phyloP scores from a whole-genome alignment of 2,888 invertebrate species.

The Melanargia galathea region DNA sequence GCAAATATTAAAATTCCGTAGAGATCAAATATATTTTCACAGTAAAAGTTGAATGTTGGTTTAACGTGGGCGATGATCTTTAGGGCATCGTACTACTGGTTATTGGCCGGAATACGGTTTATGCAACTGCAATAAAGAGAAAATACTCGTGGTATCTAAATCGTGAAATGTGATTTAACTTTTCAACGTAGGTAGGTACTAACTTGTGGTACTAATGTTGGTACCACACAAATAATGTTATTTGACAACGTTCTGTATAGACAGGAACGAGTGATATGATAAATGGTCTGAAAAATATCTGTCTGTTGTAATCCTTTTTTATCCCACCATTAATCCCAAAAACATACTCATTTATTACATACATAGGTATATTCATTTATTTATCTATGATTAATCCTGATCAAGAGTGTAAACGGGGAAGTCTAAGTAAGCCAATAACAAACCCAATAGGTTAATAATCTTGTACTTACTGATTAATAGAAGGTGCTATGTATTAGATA shows the following conservation, averaged over 20 bases:
- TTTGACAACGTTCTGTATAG: not conserved
- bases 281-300: not conserved
- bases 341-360: too few species aligned
- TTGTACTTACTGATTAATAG: too few species aligned
- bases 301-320: not conserved
- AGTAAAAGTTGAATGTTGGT: conserved; percentile 36
- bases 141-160: conserved; percentile 17
- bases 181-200: not conserved
- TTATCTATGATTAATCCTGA: too few species aligned
- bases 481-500: too few species aligned
- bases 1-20: conserved; percentile 38
- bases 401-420: not conserved
- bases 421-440: too few species aligned
- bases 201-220: too few species aligned
- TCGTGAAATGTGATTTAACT: conserved; percentile 27
- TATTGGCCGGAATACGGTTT: conserved; percentile 33
- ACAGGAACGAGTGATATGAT: not conserved
- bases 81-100: conserved; percentile 34
- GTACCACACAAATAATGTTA: too few species aligned
- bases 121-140: conserved; percentile 24
- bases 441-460: too few species aligned
- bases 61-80: conserved; percentile 38
- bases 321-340: not conserved
- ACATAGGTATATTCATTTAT: too few species aligned
- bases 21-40: conserved; percentile 36